phyloP scores from a whole-genome alignment of 2,797 vertebrate species.

The Enteromius mattozi region DNA sequence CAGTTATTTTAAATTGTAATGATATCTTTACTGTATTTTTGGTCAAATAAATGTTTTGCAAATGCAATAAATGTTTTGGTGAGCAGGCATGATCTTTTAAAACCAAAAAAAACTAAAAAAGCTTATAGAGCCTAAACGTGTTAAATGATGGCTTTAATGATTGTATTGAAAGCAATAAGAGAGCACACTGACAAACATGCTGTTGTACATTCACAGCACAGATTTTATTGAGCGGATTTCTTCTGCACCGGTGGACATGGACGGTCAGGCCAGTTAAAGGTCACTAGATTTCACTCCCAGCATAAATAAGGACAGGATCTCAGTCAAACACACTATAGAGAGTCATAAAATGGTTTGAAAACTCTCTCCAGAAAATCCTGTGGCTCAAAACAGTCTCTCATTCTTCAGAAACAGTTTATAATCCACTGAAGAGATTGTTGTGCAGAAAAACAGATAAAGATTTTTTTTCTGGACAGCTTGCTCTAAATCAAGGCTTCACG shows the following conservation, averaged over 20 bases:
- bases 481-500: neutral
- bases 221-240: conserved; percentile 20
- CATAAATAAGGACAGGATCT: neutral
- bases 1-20: neutral
- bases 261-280: conserved; percentile 29
- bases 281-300: conserved; percentile 22
- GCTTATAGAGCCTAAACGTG: neutral
- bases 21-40: neutral
- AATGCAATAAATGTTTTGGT: neutral
- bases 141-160: conserved; percentile 4
- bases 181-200: neutral
- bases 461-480: neutral
- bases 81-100: neutral
- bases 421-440: neutral
- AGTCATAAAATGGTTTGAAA: neutral
- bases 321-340: neutral
- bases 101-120: neutral
- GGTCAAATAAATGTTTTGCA: too few species aligned
- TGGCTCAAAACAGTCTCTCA: neutral
- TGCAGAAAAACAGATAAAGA: neutral
- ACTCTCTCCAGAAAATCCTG: neutral
- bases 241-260: conserved; percentile 21
- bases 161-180: neutral
- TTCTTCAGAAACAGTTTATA: neutral
- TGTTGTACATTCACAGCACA: neutral